These are phyloP conservation scores for Gymnorhina tibicen DNA, from an alignment of 2,113 vertebrate genomes.

Conservation along the genomic window DNA sequence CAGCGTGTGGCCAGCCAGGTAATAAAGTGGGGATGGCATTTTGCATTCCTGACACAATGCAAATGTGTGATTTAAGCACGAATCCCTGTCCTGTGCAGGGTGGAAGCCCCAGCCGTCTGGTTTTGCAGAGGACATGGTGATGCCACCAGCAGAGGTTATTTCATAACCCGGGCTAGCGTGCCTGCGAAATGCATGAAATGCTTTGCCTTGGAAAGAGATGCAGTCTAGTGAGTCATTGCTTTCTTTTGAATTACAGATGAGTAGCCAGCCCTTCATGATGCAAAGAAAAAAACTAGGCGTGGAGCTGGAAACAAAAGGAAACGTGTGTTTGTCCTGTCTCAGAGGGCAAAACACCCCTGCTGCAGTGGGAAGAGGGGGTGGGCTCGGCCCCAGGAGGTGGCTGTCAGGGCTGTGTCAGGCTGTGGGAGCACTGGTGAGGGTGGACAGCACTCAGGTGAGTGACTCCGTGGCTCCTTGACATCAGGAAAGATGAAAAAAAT, in stretches of 20 bases:
- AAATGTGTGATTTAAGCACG: not conserved
- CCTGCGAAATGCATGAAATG: not conserved
- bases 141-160: not conserved
- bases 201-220: slow-evolving; percentile 33
- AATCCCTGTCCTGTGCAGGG: not conserved
- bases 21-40: not conserved
- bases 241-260: slow-evolving; percentile 40
- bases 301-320: slow-evolving; percentile 49
- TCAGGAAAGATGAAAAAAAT: not conserved
- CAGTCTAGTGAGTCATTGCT: slow-evolving; percentile 42
- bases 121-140: not conserved
- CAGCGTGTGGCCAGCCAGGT: not conserved
- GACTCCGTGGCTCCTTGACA: not conserved
- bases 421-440: not conserved
- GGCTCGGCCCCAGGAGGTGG: slow-evolving; percentile 12
- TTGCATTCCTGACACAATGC: not conserved
- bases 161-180: not conserved
- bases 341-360: not conserved
- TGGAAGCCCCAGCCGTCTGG: not conserved
- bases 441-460: not conserved
- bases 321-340: not conserved
- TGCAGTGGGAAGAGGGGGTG: not conserved
- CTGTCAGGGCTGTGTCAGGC: slow-evolving; percentile 10
- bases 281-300: slow-evolving; percentile 55
- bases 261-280: not conserved